These are phyloP conservation scores for Altica lythri DNA, from an alignment of 2,888 invertebrate species.

Conservation along the genomic window DNA sequence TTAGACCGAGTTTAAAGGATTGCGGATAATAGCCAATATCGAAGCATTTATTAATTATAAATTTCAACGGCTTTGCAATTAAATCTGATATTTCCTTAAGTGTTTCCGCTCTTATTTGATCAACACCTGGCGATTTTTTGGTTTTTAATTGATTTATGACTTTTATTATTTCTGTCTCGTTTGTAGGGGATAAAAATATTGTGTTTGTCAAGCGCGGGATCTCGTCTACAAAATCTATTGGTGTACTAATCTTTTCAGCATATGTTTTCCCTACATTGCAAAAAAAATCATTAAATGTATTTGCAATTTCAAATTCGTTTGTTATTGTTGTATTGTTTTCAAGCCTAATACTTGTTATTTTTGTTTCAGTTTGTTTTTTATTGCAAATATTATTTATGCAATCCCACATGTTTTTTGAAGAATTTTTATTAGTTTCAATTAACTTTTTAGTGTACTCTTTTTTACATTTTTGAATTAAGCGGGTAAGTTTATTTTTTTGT, in stretches of 20 bases:
- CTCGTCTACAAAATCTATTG: background rate
- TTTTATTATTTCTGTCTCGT: background rate
- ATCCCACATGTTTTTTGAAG: background rate
- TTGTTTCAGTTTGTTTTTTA: background rate
- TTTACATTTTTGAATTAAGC: background rate
- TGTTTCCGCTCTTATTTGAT: background rate
- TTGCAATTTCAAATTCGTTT: background rate
- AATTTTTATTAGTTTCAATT: background rate
- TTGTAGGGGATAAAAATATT: background rate
- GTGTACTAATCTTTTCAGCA: background rate
- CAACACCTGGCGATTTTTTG: background rate
- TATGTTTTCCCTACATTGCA: background rate
- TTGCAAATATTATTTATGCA: background rate
- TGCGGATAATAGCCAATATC: too few species aligned
- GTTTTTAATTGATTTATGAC: too few species aligned
- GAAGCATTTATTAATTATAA: too few species aligned
- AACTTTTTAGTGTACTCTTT: background rate
- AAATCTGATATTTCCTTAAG: background rate
- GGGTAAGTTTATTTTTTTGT: background rate
- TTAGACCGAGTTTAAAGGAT: too few species aligned
- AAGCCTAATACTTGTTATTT: background rate
- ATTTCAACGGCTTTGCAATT: too few species aligned
- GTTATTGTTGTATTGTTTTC: background rate
- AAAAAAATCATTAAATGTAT: background rate
- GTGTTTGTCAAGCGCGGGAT: background rate